A percentile compares a stretch with the other conserved stretches of the same genome.
Evolutionary conservation across 2,888 invertebrate genomes (phyloP).

Genomic region (Unio pictorum): DNA sequence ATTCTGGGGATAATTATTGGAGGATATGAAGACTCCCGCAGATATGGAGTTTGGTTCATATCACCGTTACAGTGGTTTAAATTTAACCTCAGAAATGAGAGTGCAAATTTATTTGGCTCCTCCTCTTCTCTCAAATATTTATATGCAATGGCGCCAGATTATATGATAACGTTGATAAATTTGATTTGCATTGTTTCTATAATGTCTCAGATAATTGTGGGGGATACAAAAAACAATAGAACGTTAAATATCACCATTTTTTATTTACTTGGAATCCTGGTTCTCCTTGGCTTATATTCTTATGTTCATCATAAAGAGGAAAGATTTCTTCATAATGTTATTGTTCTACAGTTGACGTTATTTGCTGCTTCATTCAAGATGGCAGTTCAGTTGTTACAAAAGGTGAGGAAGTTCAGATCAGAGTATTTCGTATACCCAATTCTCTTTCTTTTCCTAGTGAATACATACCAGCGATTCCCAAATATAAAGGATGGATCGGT

Average conservation of each 20-base stretch:
- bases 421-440: background rate
- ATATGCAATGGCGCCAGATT: no score
- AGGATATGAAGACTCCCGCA: conserved; percentile 45
- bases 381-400: no score
- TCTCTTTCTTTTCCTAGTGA: conserved; percentile 17
- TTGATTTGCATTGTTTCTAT: no score
- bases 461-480: conserved; percentile 21
- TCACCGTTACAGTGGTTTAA: conserved; percentile 59
- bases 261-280: no score
- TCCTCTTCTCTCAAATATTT: no score
- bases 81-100: conserved; percentile 52
- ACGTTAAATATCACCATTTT: no score
- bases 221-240: no score
- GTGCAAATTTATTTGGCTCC: conserved; percentile 36
- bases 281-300: conserved; percentile 24
- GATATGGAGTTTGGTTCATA: conserved; percentile 49
- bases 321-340: conserved; percentile 52
- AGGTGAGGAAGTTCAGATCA: no score
- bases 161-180: no score
- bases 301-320: conserved; percentile 56
- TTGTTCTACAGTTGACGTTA: conserved; percentile 47
- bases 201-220: no score
- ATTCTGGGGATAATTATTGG: conserved; percentile 40
- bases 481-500: conserved; percentile 10
- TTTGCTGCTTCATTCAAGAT: conserved; percentile 21